Evolutionary conservation across 1,140 invertebrate genomes (phyloP).

Genomic region (Heterodera schachtii): DNA sequence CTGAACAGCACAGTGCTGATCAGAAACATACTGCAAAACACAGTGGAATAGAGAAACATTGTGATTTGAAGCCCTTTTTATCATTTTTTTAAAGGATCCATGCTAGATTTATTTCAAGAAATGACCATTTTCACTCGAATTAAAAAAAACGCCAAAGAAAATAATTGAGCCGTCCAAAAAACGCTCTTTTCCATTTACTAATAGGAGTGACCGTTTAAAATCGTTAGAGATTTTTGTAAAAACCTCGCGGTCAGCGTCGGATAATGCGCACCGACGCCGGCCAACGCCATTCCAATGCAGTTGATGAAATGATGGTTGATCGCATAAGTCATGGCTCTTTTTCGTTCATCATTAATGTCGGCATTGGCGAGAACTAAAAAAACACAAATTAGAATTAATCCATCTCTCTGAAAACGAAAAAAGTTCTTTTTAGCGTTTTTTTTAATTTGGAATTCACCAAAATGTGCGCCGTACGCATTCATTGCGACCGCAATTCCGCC

Average conservation of each 20-base stretch:
- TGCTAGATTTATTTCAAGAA: too few relatives aligned
- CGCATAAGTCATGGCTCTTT: conserved; percentile 18
- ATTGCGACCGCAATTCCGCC: conserved; percentile 21
- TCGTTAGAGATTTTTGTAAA: too few relatives aligned
- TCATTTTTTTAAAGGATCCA: too few relatives aligned
- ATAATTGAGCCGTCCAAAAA: too few relatives aligned
- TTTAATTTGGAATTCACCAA: conserved; percentile 5
- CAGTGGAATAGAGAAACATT: not conserved
- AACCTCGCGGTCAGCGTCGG: conserved; percentile 6
- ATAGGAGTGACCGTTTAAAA: too few relatives aligned
- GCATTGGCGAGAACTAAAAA: conserved; percentile 21
- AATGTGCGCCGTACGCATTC: conserved; percentile 25
- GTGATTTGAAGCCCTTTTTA: too few relatives aligned
- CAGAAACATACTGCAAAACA: not conserved
- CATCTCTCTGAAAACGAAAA: not conserved
- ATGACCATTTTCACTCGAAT: too few relatives aligned
- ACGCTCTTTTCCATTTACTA: too few relatives aligned
- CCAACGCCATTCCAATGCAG: conserved; percentile 22
- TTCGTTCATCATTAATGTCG: conserved; percentile 21
- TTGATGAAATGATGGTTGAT: conserved; percentile 24
- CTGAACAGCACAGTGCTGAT: conserved; percentile 21
- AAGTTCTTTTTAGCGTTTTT: too few relatives aligned
- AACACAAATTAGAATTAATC: not conserved
- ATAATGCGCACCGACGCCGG: conserved; percentile 1
- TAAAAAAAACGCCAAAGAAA: too few relatives aligned